These are phyloP conservation scores for Hemibates koningsi DNA, from an alignment of 2,113 vertebrate species.

Conservation along the genomic window DNA sequence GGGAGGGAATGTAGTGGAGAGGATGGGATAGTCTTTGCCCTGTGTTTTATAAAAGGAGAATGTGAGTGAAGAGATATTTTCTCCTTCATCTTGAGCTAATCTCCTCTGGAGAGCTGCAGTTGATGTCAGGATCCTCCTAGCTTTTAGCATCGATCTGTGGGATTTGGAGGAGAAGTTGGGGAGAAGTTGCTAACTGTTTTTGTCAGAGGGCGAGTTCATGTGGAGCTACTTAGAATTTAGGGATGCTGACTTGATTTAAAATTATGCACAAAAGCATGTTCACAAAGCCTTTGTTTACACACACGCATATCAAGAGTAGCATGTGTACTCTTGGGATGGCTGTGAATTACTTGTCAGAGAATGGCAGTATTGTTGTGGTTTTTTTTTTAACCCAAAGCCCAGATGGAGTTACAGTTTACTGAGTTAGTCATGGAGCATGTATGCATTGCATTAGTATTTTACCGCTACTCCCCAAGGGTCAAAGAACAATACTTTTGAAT, in stretches of 20 bases:
- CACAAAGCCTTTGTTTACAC: slow-evolving; percentile 38
- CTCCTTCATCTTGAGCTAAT: slow-evolving; percentile 60
- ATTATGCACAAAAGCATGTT: slow-evolving; percentile 36
- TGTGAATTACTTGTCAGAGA: slow-evolving; percentile 27
- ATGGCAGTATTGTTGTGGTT: slow-evolving; percentile 26
- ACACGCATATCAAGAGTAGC: slow-evolving; percentile 1
- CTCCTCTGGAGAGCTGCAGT: slow-evolving; percentile 54
- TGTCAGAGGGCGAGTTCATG: slow-evolving; percentile 32
- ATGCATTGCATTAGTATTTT: slow-evolving; percentile 28
- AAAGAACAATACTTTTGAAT: background rate
- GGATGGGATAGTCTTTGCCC: slow-evolving; percentile 29
- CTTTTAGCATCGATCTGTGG: slow-evolving; percentile 57
- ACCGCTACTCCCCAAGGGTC: background rate
- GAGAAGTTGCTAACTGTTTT: slow-evolving; percentile 36
- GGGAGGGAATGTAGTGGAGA: slow-evolving; percentile 10
- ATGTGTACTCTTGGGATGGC: slow-evolving; percentile 4
- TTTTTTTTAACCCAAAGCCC: background rate
- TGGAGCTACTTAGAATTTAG: slow-evolving; percentile 20
- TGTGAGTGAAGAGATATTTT: slow-evolving; percentile 20
- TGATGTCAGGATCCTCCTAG: slow-evolving; percentile 56
- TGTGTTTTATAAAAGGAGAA: slow-evolving; percentile 13
- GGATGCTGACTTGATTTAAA: slow-evolving; percentile 38
- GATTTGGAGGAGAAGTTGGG: slow-evolving; percentile 47
- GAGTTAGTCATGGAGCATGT: background rate
- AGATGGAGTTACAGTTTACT: slow-evolving; percentile 21